A percentile compares a stretch with the other conserved stretches of the same genome.
Conservation (phyloP, 2,888 invertebrate species). For the Sesia bembeciformis region DNA sequence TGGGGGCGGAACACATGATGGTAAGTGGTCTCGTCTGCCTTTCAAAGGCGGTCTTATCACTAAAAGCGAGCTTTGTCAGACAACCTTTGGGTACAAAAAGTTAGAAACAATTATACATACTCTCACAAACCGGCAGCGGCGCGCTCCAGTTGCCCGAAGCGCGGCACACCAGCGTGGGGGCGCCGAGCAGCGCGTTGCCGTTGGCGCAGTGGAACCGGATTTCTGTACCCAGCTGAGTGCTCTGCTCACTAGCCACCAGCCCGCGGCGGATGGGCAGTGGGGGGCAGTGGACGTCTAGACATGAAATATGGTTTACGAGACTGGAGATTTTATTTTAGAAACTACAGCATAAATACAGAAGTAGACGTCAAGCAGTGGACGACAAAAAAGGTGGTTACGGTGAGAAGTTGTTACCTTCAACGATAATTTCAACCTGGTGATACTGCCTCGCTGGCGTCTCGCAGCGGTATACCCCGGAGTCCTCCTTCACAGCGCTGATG, state of each 20-base stretch:
- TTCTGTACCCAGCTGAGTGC: constrained; percentile 83
- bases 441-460: constrained; percentile 88
- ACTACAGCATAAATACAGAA: not conserved
- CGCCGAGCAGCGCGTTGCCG: constrained; percentile 86
- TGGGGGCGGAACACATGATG: no score
- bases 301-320: no score
- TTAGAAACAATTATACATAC: constrained; percentile 54
- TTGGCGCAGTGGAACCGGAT: constrained; percentile 85
- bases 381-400: no score
- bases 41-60: no score
- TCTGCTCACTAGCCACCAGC: constrained; percentile 80
- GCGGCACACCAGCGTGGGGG: constrained; percentile 82
- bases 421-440: constrained; percentile 86
- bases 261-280: constrained; percentile 83
- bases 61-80: no score
- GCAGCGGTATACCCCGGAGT: constrained; percentile 89
- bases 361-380: not conserved
- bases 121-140: constrained; percentile 87
- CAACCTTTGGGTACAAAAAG: no score
- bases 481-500: constrained; percentile 85
- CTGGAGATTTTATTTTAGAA: not conserved
- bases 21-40: no score
- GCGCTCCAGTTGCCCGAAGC: constrained; percentile 92
- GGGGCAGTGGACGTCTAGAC: constrained; percentile 83
- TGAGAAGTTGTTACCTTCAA: constrained; percentile 73